Evolutionary conservation across 2,797 vertebrate species (phyloP).

Genomic region (Coregonus ussuriensis): DNA sequence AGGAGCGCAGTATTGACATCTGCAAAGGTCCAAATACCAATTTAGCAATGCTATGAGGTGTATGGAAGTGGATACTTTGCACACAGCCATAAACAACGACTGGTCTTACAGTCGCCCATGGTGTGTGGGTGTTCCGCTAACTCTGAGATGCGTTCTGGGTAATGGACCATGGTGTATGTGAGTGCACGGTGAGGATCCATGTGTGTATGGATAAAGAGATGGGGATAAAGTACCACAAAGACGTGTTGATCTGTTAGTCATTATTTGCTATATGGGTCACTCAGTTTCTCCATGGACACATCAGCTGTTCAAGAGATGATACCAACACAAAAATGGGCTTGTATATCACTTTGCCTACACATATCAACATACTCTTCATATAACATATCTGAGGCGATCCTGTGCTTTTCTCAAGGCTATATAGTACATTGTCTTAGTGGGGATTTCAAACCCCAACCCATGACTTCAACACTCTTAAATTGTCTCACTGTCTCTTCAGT

Average conservation of each 20-base stretch:
- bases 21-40: constrained; percentile 3
- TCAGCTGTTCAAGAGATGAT: neutral
- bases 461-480: neutral
- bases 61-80: neutral
- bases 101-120: neutral
- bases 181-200: neutral
- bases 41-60: neutral
- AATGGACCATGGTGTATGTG: neutral
- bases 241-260: neutral
- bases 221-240: neutral
- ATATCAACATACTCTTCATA: neutral
- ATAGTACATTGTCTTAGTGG: neutral
- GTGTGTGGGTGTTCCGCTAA: neutral
- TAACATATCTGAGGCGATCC: neutral
- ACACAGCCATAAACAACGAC: neutral
- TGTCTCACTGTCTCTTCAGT: no score
- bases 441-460: neutral
- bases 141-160: constrained; percentile 12
- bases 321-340: neutral
- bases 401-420: neutral
- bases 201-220: neutral
- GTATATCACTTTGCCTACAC: neutral
- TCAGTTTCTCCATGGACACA: neutral
- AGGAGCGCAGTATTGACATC: neutral
- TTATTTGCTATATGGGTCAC: neutral